Conservation (phyloP, 2,888 invertebrate genomes). For the Hypsopygia costalis region DNA sequence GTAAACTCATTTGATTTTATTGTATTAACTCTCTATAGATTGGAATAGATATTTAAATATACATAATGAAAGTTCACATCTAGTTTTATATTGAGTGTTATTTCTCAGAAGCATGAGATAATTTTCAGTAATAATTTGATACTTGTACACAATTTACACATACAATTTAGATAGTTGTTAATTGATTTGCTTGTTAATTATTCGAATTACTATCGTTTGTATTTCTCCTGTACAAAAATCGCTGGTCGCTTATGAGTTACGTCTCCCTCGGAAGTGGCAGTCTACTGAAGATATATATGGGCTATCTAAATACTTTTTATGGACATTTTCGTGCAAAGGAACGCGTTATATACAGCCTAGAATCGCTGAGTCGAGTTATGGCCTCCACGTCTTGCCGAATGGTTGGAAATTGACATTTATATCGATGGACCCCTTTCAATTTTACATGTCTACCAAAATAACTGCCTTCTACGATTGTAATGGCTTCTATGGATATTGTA, state of each 20-base stretch:
- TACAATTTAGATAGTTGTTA: too few species aligned
- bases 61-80: too few species aligned
- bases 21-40: too few species aligned
- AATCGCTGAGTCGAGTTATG: conserved; percentile 28
- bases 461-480: background rate
- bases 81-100: too few species aligned
- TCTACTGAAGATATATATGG: conserved; percentile 30
- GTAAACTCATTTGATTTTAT: too few species aligned
- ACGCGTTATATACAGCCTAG: conserved; percentile 17
- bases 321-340: conserved; percentile 28
- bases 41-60: too few species aligned
- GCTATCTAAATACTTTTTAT: conserved; percentile 49
- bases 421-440: conserved; percentile 35
- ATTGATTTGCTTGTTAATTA: too few species aligned
- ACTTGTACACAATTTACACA: too few species aligned
- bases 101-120: too few species aligned
- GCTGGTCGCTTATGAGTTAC: background rate
- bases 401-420: conserved; percentile 32
- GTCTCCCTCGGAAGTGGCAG: background rate
- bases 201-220: too few species aligned
- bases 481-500: too few species aligned
- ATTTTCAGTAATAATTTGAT: too few species aligned
- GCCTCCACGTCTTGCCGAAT: conserved; percentile 21
- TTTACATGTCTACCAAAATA: conserved; percentile 10
- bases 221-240: background rate